Evolutionary conservation across 2,888 invertebrate genomes (phyloP), one percentile per base, ranked within the genome.

Genomic region (Drepana falcataria): DNA sequence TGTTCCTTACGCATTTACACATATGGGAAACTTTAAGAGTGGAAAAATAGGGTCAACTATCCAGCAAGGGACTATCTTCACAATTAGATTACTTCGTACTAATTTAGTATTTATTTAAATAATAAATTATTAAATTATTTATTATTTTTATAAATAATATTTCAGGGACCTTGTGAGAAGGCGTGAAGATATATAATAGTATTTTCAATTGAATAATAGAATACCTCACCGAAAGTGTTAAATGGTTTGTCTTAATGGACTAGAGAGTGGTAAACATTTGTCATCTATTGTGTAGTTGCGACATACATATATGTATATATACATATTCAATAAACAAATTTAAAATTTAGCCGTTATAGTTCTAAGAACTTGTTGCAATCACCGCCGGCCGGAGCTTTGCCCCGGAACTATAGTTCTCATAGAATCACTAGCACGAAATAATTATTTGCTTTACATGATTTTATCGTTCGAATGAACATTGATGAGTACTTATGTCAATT

Each of bases 211-310:
- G 1, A 21, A 21, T 21, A 21, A 21, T 21, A 21, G 21, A 21
- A 55, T 63, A 71, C 66, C 65, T 67, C 60, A 68, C 68, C 64
- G 68, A 73, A 73, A 68, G 64, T 66, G 57, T 61, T 63, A 66
- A 59, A 70, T 64, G 71, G 73, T 68, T 79, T 81, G 81, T 84
- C 81, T 85, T 83, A 75, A 67, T 75, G 80, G 89, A 89, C 89
- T 89, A 89, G 88, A 89, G 74, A 76, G 73, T 82, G 87, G 88
- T 87, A 85, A 88, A 82, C 81, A 54, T 65, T 67, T 70, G 75
- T 78, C 79, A 71, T 77, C 69, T 80, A 75, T 75, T 71, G 65
- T 59, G 51, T 51, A 70, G 68, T 72, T 71, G 72, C 72, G 74
- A 77, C 73, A 71, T 75, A 78, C 70, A 73, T 66, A 68, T 69